phyloP scores from a whole-genome alignment of 2,113 vertebrate genomes.

The Esox niger region DNA sequence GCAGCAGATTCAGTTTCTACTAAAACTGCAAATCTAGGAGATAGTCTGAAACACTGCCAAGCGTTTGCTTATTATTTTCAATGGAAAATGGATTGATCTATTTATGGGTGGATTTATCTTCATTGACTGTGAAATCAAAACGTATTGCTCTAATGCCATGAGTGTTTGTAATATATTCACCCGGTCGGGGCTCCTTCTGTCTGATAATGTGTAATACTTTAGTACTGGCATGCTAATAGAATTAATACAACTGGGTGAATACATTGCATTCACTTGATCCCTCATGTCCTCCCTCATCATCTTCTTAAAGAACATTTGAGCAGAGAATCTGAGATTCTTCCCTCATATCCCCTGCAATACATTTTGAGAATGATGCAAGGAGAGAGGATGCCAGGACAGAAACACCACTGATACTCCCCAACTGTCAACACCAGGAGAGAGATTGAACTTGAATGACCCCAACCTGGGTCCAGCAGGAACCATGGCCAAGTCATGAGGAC shows the following conservation, averaged over 20 bases:
- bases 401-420: too few species aligned
- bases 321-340: too few species aligned
- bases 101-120: slow-evolving; percentile 32
- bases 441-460: too few species aligned
- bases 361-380: too few species aligned
- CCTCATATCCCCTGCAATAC: too few species aligned
- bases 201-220: not conserved
- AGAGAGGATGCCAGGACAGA: too few species aligned
- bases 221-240: not conserved
- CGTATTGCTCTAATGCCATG: slow-evolving; percentile 43
- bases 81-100: slow-evolving; percentile 25
- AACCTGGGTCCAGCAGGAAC: too few species aligned
- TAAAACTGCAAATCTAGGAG: not conserved
- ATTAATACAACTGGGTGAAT: too few species aligned
- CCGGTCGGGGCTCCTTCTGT: not conserved
- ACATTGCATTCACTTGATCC: not conserved
- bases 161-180: slow-evolving; percentile 21
- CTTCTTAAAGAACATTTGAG: too few species aligned
- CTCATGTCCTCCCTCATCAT: too few species aligned
- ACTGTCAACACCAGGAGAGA: too few species aligned
- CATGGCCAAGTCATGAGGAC: too few species aligned
- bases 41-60: slow-evolving; percentile 28
- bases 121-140: slow-evolving; percentile 39
- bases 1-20: slow-evolving; percentile 1
- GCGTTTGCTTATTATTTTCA: slow-evolving; percentile 21